These are phyloP conservation scores for Glyptemys insculpta DNA, from an alignment of 2,797 vertebrate genomes.

Conservation along the genomic window DNA sequence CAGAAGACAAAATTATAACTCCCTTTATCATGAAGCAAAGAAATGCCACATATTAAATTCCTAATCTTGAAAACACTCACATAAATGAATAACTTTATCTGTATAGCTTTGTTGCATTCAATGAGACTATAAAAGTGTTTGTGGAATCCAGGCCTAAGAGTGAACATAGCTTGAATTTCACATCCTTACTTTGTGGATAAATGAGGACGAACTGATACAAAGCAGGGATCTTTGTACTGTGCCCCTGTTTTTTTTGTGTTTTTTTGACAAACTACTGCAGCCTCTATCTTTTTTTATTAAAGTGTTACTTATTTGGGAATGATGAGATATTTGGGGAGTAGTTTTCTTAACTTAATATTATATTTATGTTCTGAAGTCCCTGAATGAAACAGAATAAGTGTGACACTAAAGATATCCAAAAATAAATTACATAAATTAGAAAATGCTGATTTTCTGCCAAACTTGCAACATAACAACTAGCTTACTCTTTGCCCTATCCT, in stretches of 20 bases:
- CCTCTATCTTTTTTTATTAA: no score
- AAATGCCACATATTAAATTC: background rate
- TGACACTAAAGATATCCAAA: background rate
- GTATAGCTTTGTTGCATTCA: background rate
- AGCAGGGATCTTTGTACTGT: background rate
- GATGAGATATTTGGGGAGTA: background rate
- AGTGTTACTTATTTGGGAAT: background rate
- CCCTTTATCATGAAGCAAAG: no score
- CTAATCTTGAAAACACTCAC: background rate
- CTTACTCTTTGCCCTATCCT: slow-evolving; percentile 2
- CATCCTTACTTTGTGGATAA: background rate
- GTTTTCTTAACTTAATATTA: background rate
- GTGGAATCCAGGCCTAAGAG: background rate
- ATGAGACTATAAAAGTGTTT: background rate
- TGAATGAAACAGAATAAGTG: background rate
- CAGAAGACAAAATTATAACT: background rate
- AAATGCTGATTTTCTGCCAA: background rate
- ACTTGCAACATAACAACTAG: background rate
- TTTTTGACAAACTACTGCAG: background rate
- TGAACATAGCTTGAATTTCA: background rate
- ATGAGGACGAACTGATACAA: background rate
- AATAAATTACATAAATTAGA: background rate
- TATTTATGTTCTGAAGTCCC: background rate
- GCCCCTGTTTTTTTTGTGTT: background rate
- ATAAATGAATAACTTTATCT: background rate